Conservation (phyloP, 2,888 invertebrate genomes). For the Crematogaster levior region DNA sequence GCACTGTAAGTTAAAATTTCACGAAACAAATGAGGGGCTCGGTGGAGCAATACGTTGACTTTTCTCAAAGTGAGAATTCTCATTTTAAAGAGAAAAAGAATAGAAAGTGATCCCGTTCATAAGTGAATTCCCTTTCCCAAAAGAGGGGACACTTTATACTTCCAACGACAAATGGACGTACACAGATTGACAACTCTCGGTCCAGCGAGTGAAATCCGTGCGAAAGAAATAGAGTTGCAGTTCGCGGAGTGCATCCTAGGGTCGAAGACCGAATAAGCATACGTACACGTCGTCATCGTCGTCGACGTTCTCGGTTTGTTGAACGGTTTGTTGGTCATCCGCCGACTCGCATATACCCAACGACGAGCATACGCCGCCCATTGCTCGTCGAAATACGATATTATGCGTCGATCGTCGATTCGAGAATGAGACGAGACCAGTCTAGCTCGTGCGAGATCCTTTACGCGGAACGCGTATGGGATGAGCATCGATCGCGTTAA, state of each 20-base stretch:
- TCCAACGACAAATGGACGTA: neutral
- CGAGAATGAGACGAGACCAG: conserved; percentile 9
- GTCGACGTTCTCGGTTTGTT: conserved; percentile 15
- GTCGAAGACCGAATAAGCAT: conserved; percentile 50
- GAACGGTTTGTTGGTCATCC: conserved; percentile 58
- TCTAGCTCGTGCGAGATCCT: conserved; percentile 38
- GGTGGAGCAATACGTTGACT: neutral
- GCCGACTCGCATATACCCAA: conserved; percentile 70
- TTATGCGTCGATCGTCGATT: conserved; percentile 65
- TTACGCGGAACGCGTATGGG: conserved; percentile 13
- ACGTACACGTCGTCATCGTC: conserved; percentile 64
- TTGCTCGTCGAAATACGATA: conserved; percentile 58
- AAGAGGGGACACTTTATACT: neutral
- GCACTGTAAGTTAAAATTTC: conserved; percentile 12
- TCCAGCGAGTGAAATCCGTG: neutral
- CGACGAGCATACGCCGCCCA: conserved; percentile 70
- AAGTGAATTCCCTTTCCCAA: neutral
- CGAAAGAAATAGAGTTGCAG: neutral
- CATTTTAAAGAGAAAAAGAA: neutral
- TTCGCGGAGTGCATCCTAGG: conserved; percentile 34
- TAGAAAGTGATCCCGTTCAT: neutral
- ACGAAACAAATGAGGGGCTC: neutral
- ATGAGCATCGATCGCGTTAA: conserved; percentile 21
- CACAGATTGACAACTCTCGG: neutral
- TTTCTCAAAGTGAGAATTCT: neutral